Base-by-base conservation (phyloP, 2,797 vertebrate species). In the Catharus ustulatus region DNA sequence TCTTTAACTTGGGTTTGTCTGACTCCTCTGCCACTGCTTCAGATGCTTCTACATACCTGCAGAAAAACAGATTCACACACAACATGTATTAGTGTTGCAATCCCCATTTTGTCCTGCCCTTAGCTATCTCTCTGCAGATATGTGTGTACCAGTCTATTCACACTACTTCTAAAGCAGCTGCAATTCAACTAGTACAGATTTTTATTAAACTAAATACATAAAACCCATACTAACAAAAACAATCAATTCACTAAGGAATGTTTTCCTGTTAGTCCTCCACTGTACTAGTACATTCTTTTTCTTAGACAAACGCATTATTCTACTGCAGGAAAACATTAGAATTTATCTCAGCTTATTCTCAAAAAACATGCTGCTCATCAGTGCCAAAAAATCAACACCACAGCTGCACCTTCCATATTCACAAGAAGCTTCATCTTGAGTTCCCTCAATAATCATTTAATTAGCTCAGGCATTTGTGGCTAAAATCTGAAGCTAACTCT, bases 31-130 rank as follows among this genome's bases (percentile, higher is more conserved):
- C 89, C 30, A 96, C 95, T 40, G 98, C 98, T 84, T 98, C 98
- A 66, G 98, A 98, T 93, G 97, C 96, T 97, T 99, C 98, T 97
- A 99, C 96, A 84, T 99, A 99, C 97, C 99, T 99, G 95, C 57
- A 95, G 51, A 54, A 74, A 96, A 93, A 52, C 26, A 95, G 52
- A 68, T 83, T 83, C 22, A 77, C 15, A 43, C 21, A 71, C 27
- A 87, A n/a, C 36, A 26, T 2, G 9, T 9, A 2, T 90, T 69
- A 72, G 10, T 52, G 20, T 55, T 86, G 54, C 69, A 89, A n/a
- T 19, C 84, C 36, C 17, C 9, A 20, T 49, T 79, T 38, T 66
- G n/a, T 82, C 63, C 52, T 82, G 49, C 26, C 80, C 43, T 88
- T 42, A 34, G 42, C 59, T 29, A 2, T 71, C 49, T 49, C 66